Evolutionary conservation across 53 echinoderm and acorn worm genomes (phyloP), one percentile per base, ranked within the genome.

Genomic region (Luidia sarsii): DNA sequence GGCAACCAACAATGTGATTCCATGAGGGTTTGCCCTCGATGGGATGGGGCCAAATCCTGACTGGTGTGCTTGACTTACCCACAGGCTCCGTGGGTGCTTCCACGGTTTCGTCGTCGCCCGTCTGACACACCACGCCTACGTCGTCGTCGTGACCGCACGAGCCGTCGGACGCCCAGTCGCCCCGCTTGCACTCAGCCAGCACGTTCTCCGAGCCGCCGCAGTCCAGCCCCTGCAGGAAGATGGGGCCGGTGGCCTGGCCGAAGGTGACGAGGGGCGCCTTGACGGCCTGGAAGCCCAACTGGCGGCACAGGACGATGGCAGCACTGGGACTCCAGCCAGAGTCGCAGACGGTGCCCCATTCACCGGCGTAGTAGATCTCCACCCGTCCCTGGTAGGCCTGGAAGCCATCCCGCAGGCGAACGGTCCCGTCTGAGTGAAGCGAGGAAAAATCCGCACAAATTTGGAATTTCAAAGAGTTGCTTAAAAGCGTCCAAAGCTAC

Each of bases 321-420:
- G 74, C 70, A 11, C 25, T 60, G 3, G 39, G n/a, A 22, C 15
- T 60, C 67, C 68, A 87, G 2, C 1, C n/a, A 28, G 57, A 62
- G 28, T 64, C 87, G 28, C 90, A 90, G n/a, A 87, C 55, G 20
- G 90, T 90, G 11, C 87, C 87, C 90, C 90, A 90, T 4, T 33
- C 50, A 15, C 56, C 73, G 19, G 28, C 4, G 36, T 11, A 45
- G 66, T 65, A 80, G 50, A 80, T 38, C 39, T 80, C 81, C 4
- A 80, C 66, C 1, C 81, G 49, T 7, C 81, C 81, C 53, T 80
- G 41, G 29, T 80, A 25, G 1, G 77, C 43, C 3, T 46, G 45
- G 77, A 59, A 60, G 16, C 81, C 81, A 8, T 51, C 81, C 21
- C 31, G n/a, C 7, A 81, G 39, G 37, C 81, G 81, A 3, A 81